Evolutionary conservation across 2,797 vertebrate species (phyloP), one percentile per base, ranked within the genome.

Genomic region (Halcyon chelicuti): DNA sequence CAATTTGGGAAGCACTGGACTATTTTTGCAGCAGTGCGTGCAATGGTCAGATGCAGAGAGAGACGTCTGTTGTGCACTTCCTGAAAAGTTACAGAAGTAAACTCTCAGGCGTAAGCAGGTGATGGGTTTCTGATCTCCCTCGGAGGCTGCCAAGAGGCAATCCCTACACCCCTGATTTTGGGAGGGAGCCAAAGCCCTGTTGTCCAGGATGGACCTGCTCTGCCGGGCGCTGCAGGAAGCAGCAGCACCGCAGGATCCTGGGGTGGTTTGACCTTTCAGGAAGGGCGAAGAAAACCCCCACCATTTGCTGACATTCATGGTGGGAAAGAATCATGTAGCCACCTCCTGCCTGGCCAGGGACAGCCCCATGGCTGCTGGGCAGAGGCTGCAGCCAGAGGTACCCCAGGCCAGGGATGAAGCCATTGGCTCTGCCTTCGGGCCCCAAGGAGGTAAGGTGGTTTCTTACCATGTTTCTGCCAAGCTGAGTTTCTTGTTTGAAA

Each of bases 181-280:
- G 58, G 65, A 70, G 19, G 39, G 60, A 40, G 28, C 8, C 2
- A 3, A 37, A 57, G 37, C 49, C 26, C 33, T 5, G 31, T 21
- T 25, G 37, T 10, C 33, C 1, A 7, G 61, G 26, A 23, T 0
- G 9, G 47, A n/a, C 22, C 21, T 0, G 3, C 39, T 16, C 60
- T 72, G 67, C 21, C 47, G 19, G 35, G 1, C 15, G 1, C 3
- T 26, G 61, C 49, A 78, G 66, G 47, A 55, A 73, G 47, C 47
- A 22, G n/a, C 2, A 28, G 23, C 0, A 1, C 13, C 47, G 31
- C 2, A 1, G 14, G 66, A 37, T 39, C 66, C 54, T 3, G 2
- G 0, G 1, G 29, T 74, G 44, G 42, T 58, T 68, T 52, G 55
- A 84, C 23, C 55, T n/a, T 79, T 35, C 26, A 58, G 37, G 33